A percentile compares a stretch with the other conserved stretches of the same genome.
These are phyloP conservation scores for Paramormyrops hopkinsi DNA, from an alignment of 2,797 vertebrate genomes.

Conservation along the genomic window DNA sequence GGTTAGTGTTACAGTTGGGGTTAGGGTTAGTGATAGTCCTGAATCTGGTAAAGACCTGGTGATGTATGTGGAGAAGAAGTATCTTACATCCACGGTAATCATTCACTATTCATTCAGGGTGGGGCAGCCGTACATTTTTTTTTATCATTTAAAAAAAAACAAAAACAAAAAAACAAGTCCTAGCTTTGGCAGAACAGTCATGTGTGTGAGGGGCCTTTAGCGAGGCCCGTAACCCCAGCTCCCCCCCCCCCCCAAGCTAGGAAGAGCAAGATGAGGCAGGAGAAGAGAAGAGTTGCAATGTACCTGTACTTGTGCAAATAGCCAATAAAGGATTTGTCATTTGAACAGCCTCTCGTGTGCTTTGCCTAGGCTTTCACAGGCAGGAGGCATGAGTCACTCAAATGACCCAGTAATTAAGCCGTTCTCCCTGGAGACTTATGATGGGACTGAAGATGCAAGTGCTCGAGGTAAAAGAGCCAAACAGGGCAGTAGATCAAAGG, in stretches of 20 bases:
- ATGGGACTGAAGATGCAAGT: conserved; percentile 65
- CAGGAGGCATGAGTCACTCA: conserved; percentile 64
- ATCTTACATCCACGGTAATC: background rate
- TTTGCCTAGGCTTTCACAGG: background rate
- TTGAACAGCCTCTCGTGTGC: background rate
- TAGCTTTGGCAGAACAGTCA: background rate
- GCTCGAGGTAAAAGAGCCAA: conserved; percentile 25
- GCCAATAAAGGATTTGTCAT: background rate
- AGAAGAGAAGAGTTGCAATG: background rate
- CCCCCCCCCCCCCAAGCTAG: background rate
- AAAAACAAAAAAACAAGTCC: background rate
- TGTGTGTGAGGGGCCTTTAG: background rate
- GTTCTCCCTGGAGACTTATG: conserved; percentile 58
- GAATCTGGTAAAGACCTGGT: background rate
- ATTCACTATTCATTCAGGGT: background rate
- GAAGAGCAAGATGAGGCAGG: background rate
- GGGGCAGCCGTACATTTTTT: background rate
- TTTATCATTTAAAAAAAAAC: background rate
- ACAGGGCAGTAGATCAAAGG: conserved; percentile 40
- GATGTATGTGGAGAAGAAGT: background rate
- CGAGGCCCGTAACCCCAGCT: background rate
- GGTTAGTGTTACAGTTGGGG: background rate
- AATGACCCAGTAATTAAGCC: conserved; percentile 52
- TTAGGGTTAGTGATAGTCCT: background rate
- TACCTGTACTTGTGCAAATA: background rate